Evolutionary conservation across 2,797 vertebrate species (phyloP).

Genomic region (Mormyrops attenuatus): DNA sequence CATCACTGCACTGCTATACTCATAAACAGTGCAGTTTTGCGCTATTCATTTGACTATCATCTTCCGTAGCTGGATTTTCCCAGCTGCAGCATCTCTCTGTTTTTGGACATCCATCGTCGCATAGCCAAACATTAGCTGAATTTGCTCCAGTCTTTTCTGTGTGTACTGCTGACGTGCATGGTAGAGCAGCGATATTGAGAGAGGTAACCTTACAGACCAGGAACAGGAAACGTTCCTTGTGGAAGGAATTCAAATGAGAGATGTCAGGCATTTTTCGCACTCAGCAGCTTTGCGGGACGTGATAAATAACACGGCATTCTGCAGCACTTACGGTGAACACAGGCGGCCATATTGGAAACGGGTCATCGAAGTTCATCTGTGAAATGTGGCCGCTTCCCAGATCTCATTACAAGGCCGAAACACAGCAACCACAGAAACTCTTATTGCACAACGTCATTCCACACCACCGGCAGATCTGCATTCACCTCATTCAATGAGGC

Average conservation of each 20-base stretch:
- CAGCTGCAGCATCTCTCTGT: not conserved
- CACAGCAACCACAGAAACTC: not conserved
- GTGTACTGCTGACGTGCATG: not conserved
- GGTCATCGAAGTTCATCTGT: not conserved
- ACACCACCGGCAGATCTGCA: not conserved
- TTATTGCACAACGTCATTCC: conserved; percentile 1
- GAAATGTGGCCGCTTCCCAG: not conserved
- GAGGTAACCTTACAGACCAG: not conserved
- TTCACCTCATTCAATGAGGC: conserved; percentile 21
- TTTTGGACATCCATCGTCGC: not conserved
- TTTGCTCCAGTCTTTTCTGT: not conserved
- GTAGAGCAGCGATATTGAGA: not conserved
- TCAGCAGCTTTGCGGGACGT: not conserved
- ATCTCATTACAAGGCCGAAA: conserved; percentile 17
- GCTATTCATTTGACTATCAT: not conserved
- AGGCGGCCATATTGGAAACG: not conserved
- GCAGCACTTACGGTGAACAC: not conserved
- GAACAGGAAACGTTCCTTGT: not conserved
- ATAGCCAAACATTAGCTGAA: not conserved
- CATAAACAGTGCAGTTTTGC: not conserved
- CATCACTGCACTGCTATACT: not conserved
- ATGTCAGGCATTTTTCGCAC: not conserved
- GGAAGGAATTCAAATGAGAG: not conserved
- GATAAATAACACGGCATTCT: not conserved
- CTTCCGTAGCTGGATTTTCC: not conserved